Conservation (phyloP, 2,113 vertebrate genomes). For the Zapornia atra region DNA sequence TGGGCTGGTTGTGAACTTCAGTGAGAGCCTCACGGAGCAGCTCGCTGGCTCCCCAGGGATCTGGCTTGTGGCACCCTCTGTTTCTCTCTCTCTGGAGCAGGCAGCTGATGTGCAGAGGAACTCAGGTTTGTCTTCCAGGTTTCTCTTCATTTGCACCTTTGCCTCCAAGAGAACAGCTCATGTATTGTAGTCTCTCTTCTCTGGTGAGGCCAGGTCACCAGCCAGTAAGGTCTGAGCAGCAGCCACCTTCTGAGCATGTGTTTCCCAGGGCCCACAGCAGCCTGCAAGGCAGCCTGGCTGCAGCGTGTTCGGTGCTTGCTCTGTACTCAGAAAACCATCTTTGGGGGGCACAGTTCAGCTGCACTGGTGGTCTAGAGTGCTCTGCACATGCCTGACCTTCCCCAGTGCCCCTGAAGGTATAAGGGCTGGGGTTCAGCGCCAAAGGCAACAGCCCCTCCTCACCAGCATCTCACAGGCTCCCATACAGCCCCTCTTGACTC, state of each 20-base stretch:
- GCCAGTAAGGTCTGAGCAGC: neutral
- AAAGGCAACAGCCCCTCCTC: neutral
- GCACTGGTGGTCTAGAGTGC: neutral
- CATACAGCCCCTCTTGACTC: neutral
- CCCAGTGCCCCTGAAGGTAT: neutral
- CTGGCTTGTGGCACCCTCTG: neutral
- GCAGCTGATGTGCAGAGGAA: neutral
- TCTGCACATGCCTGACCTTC: neutral
- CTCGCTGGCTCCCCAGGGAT: neutral
- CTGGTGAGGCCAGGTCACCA: neutral
- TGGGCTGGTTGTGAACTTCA: neutral
- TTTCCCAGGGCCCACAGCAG: neutral
- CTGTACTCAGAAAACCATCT: fast-evolving
- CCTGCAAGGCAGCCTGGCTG: neutral
- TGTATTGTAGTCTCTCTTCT: neutral
- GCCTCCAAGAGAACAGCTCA: neutral
- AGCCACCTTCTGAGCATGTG: neutral
- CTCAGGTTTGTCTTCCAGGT: neutral
- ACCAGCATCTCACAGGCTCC: neutral
- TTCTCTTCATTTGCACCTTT: neutral
- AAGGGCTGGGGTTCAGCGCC: neutral
- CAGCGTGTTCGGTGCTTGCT: neutral
- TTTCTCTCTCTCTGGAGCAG: neutral
- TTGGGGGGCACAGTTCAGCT: neutral
- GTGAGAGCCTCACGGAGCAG: neutral